phyloP scores from a whole-genome alignment of 2,888 invertebrate species.

The Drosophila gaucha region DNA sequence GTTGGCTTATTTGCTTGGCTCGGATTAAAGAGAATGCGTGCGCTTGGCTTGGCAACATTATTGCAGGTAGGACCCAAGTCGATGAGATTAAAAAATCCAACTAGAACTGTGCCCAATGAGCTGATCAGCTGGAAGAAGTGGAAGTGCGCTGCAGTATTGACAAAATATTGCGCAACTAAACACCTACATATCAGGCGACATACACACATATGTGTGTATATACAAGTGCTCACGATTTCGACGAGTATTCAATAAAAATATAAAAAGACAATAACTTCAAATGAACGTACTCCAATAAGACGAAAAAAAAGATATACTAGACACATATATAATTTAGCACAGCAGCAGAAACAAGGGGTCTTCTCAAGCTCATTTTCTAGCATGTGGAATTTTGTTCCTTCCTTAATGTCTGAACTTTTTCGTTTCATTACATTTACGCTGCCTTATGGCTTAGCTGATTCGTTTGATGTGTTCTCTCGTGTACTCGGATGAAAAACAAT shows the following conservation, averaged over 20 bases:
- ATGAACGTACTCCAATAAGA: constrained; percentile 24
- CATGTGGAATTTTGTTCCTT: constrained; percentile 27
- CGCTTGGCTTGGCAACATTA: constrained; percentile 39
- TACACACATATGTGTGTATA: background rate
- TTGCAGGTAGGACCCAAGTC: constrained; percentile 15
- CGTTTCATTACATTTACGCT: constrained; percentile 61
- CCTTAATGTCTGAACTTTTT: constrained; percentile 52
- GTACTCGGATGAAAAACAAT: constrained; percentile 49
- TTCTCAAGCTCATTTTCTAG: constrained; percentile 1
- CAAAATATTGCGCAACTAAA: constrained; percentile 53
- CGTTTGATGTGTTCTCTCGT: constrained; percentile 63
- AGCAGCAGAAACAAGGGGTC: background rate
- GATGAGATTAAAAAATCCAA: constrained; percentile 36
- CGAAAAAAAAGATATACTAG: constrained; percentile 12
- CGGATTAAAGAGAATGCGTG: constrained; percentile 55
- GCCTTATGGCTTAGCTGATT: constrained; percentile 59
- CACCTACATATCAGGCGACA: constrained; percentile 41
- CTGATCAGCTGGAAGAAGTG: constrained; percentile 72
- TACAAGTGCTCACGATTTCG: background rate
- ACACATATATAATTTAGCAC: constrained; percentile 19
- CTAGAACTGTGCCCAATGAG: constrained; percentile 64
- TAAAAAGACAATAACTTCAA: constrained; percentile 47
- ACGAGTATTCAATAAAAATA: constrained; percentile 39
- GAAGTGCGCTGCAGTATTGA: constrained; percentile 52
- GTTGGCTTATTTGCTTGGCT: constrained; percentile 21